phyloP scores from a whole-genome alignment of 2,888 invertebrate genomes.

The Saturnia japonica region DNA sequence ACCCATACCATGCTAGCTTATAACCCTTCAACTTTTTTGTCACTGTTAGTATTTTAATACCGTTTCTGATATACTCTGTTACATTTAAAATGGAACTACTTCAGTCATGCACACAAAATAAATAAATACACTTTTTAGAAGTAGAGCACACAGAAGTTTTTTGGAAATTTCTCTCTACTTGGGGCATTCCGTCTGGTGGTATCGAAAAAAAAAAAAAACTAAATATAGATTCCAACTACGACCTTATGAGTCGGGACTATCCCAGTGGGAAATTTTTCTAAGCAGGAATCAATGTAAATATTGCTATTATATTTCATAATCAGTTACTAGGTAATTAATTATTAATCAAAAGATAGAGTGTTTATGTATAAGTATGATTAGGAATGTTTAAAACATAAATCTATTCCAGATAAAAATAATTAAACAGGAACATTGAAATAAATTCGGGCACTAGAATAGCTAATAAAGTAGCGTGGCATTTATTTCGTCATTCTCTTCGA shows the following conservation, averaged over 20 bases:
- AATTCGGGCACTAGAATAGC: background rate
- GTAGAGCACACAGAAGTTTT: too few species aligned
- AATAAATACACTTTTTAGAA: too few species aligned
- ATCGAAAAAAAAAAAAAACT: too few species aligned
- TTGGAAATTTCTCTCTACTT: too few species aligned
- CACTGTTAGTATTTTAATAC: background rate
- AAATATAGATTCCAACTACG: too few species aligned
- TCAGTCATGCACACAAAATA: too few species aligned
- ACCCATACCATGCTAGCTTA: too few species aligned
- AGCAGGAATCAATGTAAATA: background rate
- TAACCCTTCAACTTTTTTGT: background rate
- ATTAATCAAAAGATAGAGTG: background rate
- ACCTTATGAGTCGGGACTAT: too few species aligned
- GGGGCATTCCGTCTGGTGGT: too few species aligned
- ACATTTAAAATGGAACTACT: too few species aligned
- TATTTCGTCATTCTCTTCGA: background rate
- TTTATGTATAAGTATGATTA: background rate
- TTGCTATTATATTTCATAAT: background rate
- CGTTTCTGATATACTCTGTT: background rate
- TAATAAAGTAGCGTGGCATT: background rate
- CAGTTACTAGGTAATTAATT: background rate
- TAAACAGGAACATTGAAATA: background rate
- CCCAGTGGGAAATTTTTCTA: too few species aligned
- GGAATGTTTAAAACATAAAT: background rate
- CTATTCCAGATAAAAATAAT: background rate